Evolutionary conservation across 1,140 invertebrate species (phyloP).

Genomic region (Hyposmocoma kahamanoa): DNA sequence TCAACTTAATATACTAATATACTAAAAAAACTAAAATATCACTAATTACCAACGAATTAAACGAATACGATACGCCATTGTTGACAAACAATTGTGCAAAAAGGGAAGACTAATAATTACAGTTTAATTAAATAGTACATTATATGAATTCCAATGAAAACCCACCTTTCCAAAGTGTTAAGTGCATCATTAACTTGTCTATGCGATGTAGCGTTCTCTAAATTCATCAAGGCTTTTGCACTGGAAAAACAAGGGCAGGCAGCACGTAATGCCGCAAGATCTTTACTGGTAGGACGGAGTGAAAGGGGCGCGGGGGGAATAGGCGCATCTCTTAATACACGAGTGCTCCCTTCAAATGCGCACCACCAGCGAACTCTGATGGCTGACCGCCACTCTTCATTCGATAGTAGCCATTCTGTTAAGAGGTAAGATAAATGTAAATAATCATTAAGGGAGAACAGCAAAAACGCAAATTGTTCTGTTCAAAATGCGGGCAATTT

Average conservation of each 20-base stretch:
- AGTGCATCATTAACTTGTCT: slow-evolving; percentile 70
- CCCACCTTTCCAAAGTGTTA: slow-evolving; percentile 74
- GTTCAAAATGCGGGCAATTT: too few species aligned
- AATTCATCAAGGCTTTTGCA: slow-evolving; percentile 68
- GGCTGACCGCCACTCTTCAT: slow-evolving; percentile 50
- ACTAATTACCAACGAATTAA: too few species aligned
- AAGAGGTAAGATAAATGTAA: too few species aligned
- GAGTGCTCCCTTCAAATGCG: slow-evolving; percentile 63
- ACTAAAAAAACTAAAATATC: too few species aligned
- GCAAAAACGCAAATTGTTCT: too few species aligned
- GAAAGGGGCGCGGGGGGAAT: slow-evolving; percentile 25
- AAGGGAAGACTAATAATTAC: neutral
- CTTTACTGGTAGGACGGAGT: slow-evolving; percentile 58
- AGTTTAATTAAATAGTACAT: neutral
- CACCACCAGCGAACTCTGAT: slow-evolving; percentile 73
- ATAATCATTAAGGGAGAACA: too few species aligned
- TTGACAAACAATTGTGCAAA: too few species aligned
- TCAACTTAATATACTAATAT: too few species aligned
- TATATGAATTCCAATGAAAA: too few species aligned
- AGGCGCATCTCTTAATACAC: slow-evolving; percentile 35
- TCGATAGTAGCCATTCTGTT: slow-evolving; percentile 56
- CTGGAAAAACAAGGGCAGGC: slow-evolving; percentile 68
- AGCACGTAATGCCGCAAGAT: slow-evolving; percentile 63
- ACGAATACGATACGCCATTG: too few species aligned
- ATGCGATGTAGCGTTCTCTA: slow-evolving; percentile 78